Base-by-base conservation (phyloP, 2,797 vertebrate genomes). In the Pangasius djambal region DNA sequence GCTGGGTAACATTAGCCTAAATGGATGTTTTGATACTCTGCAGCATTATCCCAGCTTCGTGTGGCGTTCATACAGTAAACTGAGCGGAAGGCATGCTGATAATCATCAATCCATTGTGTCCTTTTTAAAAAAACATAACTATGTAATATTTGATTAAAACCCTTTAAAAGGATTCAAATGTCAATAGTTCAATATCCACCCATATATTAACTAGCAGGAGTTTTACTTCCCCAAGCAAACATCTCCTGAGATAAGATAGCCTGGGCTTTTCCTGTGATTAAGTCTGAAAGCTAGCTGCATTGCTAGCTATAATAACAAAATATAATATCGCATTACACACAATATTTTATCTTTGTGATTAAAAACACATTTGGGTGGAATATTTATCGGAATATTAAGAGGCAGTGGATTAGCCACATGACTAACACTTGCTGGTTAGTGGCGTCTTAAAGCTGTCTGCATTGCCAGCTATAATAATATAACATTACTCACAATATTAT, bases 41-140 rank as follows among this genome's bases (percentile, higher is more conserved):
- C 18, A 77, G 61, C 61, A 63, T 83, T 75, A 86, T 83, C 55
- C 8, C 75, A 37, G 63, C 83, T 84, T 87, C 28, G 8, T 7
- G 22, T 16, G 70, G 15, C 52, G 75, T 74, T 65, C 20, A 50
- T 52, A 37, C n/a, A 70, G 63, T 50, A 89, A 83, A 52, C 55
- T 13, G 52, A 70, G 65, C 31, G 1, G 48, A 85, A 74, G 34
- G 16, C 34, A 4, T 74, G 65, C 65, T 50, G 22, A 86, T 86
- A 86, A 50, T 52, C 67, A 74, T 86, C 74, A 7, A 57, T 69
- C 63, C 2, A 15, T n/a, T 6, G 3, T 10, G 25, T n/a, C 61
- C 13, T 40, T 82, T 61, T 25, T 40, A 0, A 16, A 8, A 9
- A 44, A 44, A 44, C 37, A 63, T 15, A 63, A 40, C 37, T 65